Conservation (phyloP, 2,113 vertebrate species). For the Dolichotis patagonum region DNA sequence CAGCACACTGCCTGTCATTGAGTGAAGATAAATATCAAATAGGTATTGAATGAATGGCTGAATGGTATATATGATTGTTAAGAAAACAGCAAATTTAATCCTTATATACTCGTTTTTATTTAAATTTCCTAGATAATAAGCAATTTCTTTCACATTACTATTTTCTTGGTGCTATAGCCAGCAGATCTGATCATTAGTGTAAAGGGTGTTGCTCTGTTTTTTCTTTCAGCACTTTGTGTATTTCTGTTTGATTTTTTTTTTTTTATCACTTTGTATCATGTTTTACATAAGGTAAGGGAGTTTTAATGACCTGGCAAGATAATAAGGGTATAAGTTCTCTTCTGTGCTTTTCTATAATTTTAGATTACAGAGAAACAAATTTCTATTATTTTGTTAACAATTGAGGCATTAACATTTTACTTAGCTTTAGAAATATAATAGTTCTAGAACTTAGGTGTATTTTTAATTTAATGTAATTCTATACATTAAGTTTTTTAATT, state of each 20-base stretch:
- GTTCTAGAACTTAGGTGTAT: not conserved
- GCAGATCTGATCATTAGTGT: not conserved
- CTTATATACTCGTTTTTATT: not conserved
- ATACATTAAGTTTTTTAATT: constrained; percentile 4
- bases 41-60: not conserved
- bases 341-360: not conserved
- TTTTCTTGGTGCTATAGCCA: not conserved
- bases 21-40: not conserved
- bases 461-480: not conserved
- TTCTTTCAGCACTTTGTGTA: not conserved
- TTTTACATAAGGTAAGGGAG: not conserved
- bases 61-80: not conserved
- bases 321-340: not conserved
- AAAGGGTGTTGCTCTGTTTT: not conserved
- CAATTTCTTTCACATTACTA: not conserved
- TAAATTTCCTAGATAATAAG: not conserved
- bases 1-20: not conserved
- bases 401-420: constrained; percentile 27
- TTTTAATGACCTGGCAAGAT: not conserved
- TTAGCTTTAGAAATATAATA: constrained; percentile 39
- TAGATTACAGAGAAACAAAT: constrained; percentile 18
- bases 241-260: constrained; percentile 4
- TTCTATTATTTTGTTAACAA: constrained; percentile 42
- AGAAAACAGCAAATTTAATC: not conserved
- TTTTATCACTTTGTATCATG: constrained; percentile 5